Percentiles rank a stretch among this genome's conserved stretches.
phyloP scores from a whole-genome alignment of 2,797 vertebrate genomes.

The Poeciliopsis paucimaculata region DNA sequence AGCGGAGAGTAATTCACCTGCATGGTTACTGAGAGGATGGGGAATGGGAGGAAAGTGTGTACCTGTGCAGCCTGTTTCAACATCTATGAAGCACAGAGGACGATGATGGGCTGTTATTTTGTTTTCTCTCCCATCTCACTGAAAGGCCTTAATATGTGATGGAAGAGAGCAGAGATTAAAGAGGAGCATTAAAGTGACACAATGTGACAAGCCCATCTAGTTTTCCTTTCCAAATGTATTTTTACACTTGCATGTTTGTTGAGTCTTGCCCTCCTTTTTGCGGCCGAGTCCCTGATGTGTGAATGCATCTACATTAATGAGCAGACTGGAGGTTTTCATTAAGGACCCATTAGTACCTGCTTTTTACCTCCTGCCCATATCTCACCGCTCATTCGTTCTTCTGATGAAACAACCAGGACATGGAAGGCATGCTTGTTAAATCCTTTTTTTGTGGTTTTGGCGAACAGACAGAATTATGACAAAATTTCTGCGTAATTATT shows the following conservation, averaged over 20 bases:
- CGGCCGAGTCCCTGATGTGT: conserved; percentile 32
- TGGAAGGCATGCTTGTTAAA: not conserved
- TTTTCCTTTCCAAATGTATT: conserved; percentile 15
- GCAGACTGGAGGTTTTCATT: conserved; percentile 69
- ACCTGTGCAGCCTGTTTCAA: conserved; percentile 7
- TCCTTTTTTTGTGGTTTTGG: not conserved
- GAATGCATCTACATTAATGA: conserved; percentile 62
- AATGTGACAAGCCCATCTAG: conserved; percentile 56
- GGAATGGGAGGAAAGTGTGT: not conserved
- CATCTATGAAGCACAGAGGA: conserved; percentile 23
- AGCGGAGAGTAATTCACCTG: conserved; percentile 23
- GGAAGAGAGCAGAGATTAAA: conserved; percentile 29
- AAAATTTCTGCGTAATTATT: not conserved
- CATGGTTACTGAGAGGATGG: conserved; percentile 8
- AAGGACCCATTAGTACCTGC: conserved; percentile 58
- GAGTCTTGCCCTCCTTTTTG: conserved; percentile 8
- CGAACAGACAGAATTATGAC: not conserved
- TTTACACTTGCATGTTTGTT: conserved; percentile 6
- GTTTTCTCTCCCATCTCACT: conserved; percentile 29
- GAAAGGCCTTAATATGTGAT: conserved; percentile 26
- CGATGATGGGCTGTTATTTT: conserved; percentile 36
- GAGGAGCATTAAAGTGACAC: conserved; percentile 24
- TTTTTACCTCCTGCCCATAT: conserved; percentile 39
- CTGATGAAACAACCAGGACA: conserved; percentile 46
- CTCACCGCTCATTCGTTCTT: conserved; percentile 48